These are phyloP conservation scores for Agrypnus murinus DNA, from an alignment of 2,888 invertebrate genomes.

Conservation along the genomic window DNA sequence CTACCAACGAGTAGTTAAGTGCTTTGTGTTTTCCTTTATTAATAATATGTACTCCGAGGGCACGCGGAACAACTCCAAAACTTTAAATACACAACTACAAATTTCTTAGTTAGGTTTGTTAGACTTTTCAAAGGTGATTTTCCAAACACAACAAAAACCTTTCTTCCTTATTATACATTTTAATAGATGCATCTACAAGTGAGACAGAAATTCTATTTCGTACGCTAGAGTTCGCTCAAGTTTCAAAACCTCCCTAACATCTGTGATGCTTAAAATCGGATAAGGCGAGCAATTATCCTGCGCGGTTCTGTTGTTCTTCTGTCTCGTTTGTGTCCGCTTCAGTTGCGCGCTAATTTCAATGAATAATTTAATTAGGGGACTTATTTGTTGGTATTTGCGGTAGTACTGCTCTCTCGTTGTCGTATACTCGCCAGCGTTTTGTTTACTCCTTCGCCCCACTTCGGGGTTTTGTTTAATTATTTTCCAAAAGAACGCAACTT, in stretches of 20 bases:
- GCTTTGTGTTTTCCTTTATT: slow-evolving; percentile 31
- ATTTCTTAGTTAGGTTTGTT: slow-evolving; percentile 26
- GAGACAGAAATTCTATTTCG: slow-evolving; percentile 8
- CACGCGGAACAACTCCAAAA: slow-evolving; percentile 21
- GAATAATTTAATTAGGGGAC: slow-evolving; percentile 59
- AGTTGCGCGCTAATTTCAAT: slow-evolving; percentile 56
- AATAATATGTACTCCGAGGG: slow-evolving; percentile 17
- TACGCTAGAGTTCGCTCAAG: not conserved
- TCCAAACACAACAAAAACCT: not conserved
- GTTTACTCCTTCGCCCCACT: slow-evolving; percentile 20
- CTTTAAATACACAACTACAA: slow-evolving; percentile 37
- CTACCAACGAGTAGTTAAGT: slow-evolving; percentile 1
- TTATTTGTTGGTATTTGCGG: slow-evolving; percentile 54
- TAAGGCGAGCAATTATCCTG: slow-evolving; percentile 54
- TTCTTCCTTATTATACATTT: slow-evolving; percentile 12
- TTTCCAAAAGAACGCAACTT: slow-evolving; percentile 23
- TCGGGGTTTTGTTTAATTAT: slow-evolving; percentile 28
- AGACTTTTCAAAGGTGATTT: too few species aligned
- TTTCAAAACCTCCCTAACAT: slow-evolving; percentile 29
- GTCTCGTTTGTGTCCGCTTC: slow-evolving; percentile 50
- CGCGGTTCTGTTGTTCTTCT: slow-evolving; percentile 52
- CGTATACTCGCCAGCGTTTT: too few species aligned
- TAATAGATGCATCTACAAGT: slow-evolving; percentile 16
- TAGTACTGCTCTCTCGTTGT: slow-evolving; percentile 14
- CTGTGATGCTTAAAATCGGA: slow-evolving; percentile 52